Percentiles rank a stretch among this genome's conserved stretches.
Evolutionary conservation across 1,140 invertebrate species (phyloP).

Genomic region (Diabrotica virgifera): DNA sequence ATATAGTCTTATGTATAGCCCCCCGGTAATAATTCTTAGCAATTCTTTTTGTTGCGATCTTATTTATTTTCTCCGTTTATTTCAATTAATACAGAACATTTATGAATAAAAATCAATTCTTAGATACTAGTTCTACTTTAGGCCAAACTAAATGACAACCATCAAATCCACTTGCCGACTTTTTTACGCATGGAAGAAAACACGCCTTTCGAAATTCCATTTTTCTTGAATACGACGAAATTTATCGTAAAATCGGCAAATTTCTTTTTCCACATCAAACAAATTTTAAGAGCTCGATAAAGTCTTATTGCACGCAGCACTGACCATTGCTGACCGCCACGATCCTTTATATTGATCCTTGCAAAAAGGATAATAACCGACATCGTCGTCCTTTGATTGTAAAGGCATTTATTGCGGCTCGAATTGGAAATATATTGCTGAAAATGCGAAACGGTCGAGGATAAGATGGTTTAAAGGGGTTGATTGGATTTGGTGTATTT

Average conservation of each 20-base stretch:
- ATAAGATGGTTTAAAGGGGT: background rate
- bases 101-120: too few species aligned
- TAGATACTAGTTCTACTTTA: too few species aligned
- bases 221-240: background rate
- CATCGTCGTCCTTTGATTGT: background rate
- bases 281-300: background rate
- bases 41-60: too few species aligned
- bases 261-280: background rate
- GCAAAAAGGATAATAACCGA: background rate
- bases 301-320: too few species aligned
- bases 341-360: conserved; percentile 1
- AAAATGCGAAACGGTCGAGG: background rate
- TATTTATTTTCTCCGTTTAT: too few species aligned
- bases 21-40: too few species aligned
- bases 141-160: too few species aligned
- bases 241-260: conserved; percentile 2
- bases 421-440: conserved; percentile 3
- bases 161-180: too few species aligned
- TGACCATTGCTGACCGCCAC: background rate
- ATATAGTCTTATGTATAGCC: too few species aligned
- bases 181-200: background rate
- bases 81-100: too few species aligned
- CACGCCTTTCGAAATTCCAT: background rate
- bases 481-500: background rate
- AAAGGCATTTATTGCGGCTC: background rate